Evolutionary conservation across 1,140 invertebrate species (phyloP).

Genomic region (Brachionus rubens): DNA sequence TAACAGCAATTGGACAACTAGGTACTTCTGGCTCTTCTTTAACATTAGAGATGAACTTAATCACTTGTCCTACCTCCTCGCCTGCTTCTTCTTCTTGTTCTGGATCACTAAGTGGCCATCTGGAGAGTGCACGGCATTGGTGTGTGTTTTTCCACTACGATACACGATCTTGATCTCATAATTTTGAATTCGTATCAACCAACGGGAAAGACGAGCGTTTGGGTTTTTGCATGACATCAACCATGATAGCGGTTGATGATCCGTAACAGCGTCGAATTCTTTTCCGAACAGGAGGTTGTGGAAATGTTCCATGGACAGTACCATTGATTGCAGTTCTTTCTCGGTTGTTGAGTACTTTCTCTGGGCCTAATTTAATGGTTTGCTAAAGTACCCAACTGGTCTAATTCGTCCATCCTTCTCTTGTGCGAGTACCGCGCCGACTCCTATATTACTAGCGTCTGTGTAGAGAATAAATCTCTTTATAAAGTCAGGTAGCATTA

Average conservation of each 20-base stretch:
- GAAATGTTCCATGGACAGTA: constrained; percentile 58
- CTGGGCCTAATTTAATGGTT: constrained; percentile 6
- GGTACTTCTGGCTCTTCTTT: not conserved
- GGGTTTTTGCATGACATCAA: constrained; percentile 51
- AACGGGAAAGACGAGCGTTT: not conserved
- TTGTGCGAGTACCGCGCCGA: constrained; percentile 59
- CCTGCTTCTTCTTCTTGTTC: not conserved
- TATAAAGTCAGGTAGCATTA: constrained; percentile 50
- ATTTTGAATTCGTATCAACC: not conserved
- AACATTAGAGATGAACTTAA: not conserved
- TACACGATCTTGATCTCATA: not conserved
- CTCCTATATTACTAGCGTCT: constrained; percentile 58
- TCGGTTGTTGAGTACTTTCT: constrained; percentile 54
- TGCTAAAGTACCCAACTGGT: constrained; percentile 10
- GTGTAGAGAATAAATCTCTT: constrained; percentile 57
- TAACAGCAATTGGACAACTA: not conserved
- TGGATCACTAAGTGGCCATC: no score
- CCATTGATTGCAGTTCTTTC: constrained; percentile 55
- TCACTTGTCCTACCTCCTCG: not conserved
- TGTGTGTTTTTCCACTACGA: not conserved
- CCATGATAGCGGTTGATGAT: constrained; percentile 60
- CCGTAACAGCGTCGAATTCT: constrained; percentile 60
- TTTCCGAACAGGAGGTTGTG: constrained; percentile 58
- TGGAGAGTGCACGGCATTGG: constrained; percentile 48
- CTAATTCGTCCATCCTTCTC: not conserved